Conservation (phyloP, 2,888 invertebrate species). For the Lordiphosa andalusiaca region DNA sequence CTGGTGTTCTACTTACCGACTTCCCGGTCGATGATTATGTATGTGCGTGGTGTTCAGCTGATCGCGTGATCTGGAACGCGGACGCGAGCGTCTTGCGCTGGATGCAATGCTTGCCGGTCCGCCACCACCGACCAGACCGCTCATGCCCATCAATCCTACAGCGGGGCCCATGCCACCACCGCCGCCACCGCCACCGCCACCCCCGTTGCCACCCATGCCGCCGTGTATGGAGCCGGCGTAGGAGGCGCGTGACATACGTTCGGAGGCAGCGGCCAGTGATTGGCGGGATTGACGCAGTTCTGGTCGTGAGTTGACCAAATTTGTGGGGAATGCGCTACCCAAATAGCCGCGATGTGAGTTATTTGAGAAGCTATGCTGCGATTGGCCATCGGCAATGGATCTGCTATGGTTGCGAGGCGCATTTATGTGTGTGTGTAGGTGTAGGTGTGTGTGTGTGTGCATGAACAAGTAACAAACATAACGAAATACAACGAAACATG, state of each 20-base stretch:
- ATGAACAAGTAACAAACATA: conserved; percentile 31
- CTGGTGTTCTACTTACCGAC: conserved; percentile 83
- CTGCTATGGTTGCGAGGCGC: conserved; percentile 77
- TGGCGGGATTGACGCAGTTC: conserved; percentile 93
- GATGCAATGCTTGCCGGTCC: conserved; percentile 82
- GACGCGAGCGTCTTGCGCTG: conserved; percentile 86
- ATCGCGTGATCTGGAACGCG: conserved; percentile 89
- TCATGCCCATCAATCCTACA: conserved; percentile 69
- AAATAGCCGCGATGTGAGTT: conserved; percentile 88
- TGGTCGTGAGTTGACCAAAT: conserved; percentile 88
- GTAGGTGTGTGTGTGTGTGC: conserved; percentile 20
- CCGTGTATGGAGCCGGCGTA: conserved; percentile 85
- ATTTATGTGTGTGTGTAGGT: conserved; percentile 8
- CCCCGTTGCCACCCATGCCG: conserved; percentile 33
- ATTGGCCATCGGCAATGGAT: conserved; percentile 93
- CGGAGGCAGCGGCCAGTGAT: conserved; percentile 90
- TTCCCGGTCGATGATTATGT: conserved; percentile 85
- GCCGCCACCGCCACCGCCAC: conserved; percentile 30
- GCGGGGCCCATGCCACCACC: conserved; percentile 36
- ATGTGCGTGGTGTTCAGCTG: conserved; percentile 82
- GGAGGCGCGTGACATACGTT: conserved; percentile 89
- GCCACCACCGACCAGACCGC: conserved; percentile 64
- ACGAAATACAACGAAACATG: conserved; percentile 28
- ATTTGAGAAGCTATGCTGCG: conserved; percentile 93
- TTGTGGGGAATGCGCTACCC: conserved; percentile 85